Evolutionary conservation across 2,888 invertebrate genomes (phyloP).

Genomic region (Stenolophus ochropezus): DNA sequence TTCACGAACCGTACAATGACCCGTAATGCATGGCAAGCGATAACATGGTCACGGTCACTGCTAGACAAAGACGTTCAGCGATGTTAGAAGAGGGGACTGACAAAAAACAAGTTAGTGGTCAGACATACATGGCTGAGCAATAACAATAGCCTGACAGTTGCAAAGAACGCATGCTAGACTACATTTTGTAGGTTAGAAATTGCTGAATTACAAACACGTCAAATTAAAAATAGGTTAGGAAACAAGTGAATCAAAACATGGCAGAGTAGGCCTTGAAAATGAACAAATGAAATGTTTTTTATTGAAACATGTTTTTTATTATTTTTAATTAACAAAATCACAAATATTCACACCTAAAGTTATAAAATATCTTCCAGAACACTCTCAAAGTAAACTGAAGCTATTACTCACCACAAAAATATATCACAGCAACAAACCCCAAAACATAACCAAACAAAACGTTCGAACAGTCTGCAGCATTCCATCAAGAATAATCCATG

Average conservation of each 20-base stretch:
- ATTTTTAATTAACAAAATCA: constrained; percentile 13
- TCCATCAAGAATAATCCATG: constrained; percentile 1
- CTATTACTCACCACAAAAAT: constrained; percentile 42
- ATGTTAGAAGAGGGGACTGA: neutral
- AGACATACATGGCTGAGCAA: constrained; percentile 43
- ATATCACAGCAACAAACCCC: constrained; percentile 22
- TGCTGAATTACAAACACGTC: neutral
- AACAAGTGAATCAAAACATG: neutral
- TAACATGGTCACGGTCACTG: constrained; percentile 42
- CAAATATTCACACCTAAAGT: neutral
- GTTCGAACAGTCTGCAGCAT: neutral
- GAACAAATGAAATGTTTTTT: neutral
- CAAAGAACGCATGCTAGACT: neutral
- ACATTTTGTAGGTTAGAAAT: constrained; percentile 18
- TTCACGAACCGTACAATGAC: constrained; percentile 42
- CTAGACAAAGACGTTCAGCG: constrained; percentile 32
- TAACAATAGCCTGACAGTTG: constrained; percentile 31
- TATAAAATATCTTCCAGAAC: constrained; percentile 19
- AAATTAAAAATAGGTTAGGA: neutral
- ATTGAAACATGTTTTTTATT: too few relatives aligned
- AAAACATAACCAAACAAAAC: constrained; percentile 27
- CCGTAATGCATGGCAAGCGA: constrained; percentile 41
- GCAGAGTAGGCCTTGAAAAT: neutral
- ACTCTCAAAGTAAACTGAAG: constrained; percentile 1
- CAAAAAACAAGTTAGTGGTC: constrained; percentile 20